These are phyloP conservation scores for Porites lobata DNA, from an alignment of 92 coral and sea anemone species.

Conservation along the genomic window DNA sequence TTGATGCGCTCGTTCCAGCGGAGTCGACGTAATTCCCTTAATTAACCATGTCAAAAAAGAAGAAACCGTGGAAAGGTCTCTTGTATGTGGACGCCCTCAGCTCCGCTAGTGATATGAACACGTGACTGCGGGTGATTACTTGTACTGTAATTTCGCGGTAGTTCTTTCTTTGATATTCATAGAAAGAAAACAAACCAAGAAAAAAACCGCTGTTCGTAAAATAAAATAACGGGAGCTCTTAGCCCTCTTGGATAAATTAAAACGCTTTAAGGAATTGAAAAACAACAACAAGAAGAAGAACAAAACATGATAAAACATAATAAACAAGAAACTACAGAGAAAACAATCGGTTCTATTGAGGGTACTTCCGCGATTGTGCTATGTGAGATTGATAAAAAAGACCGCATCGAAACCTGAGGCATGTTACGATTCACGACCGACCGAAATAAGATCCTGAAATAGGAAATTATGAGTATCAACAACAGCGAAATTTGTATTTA, in stretches of 20 bases:
- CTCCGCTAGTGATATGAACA: no score
- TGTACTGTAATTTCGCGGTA: no score
- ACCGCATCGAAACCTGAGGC: background rate
- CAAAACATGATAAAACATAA: background rate
- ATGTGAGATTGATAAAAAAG: background rate
- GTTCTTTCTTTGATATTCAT: no score
- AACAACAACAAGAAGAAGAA: background rate
- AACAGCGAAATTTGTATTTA: background rate
- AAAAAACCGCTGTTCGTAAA: no score
- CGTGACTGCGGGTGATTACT: no score
- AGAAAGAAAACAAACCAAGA: no score
- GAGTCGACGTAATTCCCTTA: no score
- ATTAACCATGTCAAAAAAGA: no score
- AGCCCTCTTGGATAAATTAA: background rate
- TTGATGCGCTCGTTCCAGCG: no score
- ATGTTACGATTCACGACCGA: constrained; percentile 1
- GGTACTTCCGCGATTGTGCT: constrained; percentile 2
- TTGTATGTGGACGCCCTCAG: no score
- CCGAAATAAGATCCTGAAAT: background rate
- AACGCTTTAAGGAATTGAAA: background rate
- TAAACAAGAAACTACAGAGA: background rate
- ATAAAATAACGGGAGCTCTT: no score
- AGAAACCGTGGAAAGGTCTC: no score
- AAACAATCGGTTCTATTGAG: background rate
- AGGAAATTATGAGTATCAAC: constrained; percentile 8